These are phyloP conservation scores for Atta cephalotes DNA, from an alignment of 1,140 invertebrate genomes.

Conservation along the genomic window DNA sequence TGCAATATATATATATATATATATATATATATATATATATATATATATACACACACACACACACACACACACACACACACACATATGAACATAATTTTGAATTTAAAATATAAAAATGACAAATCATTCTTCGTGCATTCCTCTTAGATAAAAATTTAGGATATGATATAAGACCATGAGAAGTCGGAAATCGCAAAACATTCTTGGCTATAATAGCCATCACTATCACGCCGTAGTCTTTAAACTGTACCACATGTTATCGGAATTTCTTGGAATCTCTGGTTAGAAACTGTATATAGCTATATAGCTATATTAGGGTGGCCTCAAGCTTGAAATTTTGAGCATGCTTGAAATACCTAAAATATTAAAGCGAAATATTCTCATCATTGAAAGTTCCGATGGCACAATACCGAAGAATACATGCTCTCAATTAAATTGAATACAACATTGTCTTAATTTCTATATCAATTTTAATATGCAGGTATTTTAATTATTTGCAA, in stretches of 20 bases:
- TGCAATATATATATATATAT: no score
- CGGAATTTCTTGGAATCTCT: conserved; percentile 72
- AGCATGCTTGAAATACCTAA: conserved; percentile 67
- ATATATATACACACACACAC: no score
- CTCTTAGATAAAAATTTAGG: neutral
- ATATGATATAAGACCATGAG: neutral
- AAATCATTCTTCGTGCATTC: neutral
- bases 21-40: no score
- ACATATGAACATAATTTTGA: no score
- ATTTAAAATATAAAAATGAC: no score
- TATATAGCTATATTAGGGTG: conserved; percentile 29
- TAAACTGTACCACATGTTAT: conserved; percentile 64
- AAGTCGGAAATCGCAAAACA: neutral
- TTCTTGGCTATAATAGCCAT: neutral
- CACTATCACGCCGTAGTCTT: conserved; percentile 37
- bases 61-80: no score
- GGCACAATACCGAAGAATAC: conserved; percentile 22
- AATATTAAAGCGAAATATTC: conserved; percentile 64
- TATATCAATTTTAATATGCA: neutral
- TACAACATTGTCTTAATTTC: conserved; percentile 1
- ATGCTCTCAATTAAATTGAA: neutral
- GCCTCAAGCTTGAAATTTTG: conserved; percentile 69
- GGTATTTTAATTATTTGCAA: neutral
- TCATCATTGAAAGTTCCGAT: conserved; percentile 20
- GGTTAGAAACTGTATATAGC: conserved; percentile 52